phyloP scores from a whole-genome alignment of 2,888 invertebrate species.

The Chaetoderma sp. region DNA sequence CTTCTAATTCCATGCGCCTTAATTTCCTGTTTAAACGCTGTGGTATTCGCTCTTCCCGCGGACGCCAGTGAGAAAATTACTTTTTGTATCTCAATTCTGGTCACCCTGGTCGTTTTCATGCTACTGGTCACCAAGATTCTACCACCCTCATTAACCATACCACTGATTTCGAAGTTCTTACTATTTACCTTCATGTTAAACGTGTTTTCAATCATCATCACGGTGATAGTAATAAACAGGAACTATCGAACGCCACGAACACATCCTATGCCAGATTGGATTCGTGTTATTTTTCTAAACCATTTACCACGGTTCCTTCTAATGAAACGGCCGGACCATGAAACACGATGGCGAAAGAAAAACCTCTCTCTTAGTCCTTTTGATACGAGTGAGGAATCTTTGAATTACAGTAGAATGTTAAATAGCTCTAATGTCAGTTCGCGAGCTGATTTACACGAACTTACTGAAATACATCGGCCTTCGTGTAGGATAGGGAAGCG shows the following conservation, averaged over 20 bases:
- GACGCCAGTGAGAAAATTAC: conserved; percentile 95
- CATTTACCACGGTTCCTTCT: conserved; percentile 91
- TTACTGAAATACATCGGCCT: conserved; percentile 94
- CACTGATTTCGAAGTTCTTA: conserved; percentile 98
- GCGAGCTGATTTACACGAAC: conserved; percentile 76
- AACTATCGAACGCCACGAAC: conserved; percentile 96
- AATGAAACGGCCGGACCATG: conserved; percentile 89
- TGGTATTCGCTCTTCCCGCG: conserved; percentile 98
- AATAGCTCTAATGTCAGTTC: too few species aligned
- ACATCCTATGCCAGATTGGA: conserved; percentile 98
- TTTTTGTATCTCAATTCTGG: conserved; percentile 94
- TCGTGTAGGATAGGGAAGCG: conserved; percentile 89
- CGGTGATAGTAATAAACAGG: conserved; percentile 99
- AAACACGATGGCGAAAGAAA: conserved; percentile 69
- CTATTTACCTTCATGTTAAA: conserved; percentile 99
- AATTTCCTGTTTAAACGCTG: conserved; percentile 97
- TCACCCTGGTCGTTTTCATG: conserved; percentile 99
- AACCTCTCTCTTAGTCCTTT: too few species aligned
- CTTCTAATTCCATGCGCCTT: conserved; percentile 98
- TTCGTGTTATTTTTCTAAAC: conserved; percentile 93
- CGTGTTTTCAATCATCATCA: conserved; percentile 98
- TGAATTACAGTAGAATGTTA: too few species aligned
- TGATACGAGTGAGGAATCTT: too few species aligned
- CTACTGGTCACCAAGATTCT: conserved; percentile 98
- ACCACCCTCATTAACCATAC: conserved; percentile 97